Percentiles rank a stretch among this genome's conserved stretches.
These are phyloP conservation scores for Dolichallabes microphthalmus DNA, from an alignment of 2,113 vertebrate genomes.

Conservation along the genomic window DNA sequence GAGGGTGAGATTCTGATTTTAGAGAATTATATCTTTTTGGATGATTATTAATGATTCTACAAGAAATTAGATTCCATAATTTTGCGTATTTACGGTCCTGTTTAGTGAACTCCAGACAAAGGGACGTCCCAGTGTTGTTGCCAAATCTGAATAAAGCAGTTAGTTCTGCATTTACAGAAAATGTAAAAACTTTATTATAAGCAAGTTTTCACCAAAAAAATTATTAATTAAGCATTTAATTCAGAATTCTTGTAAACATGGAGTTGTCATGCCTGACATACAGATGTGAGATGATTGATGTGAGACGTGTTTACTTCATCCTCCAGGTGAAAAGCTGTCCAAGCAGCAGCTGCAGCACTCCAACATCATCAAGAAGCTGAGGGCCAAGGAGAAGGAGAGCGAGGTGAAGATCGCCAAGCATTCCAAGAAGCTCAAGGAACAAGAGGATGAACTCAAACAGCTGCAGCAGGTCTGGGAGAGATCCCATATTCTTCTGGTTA, in stretches of 20 bases:
- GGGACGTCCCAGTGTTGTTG: not conserved
- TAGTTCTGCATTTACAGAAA: no score
- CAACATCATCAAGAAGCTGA: conserved; percentile 96
- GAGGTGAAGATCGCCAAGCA: conserved; percentile 81
- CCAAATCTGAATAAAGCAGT: no score
- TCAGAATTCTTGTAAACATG: not conserved
- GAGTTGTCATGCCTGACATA: not conserved
- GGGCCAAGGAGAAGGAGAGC: conserved; percentile 90
- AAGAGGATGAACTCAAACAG: conserved; percentile 86
- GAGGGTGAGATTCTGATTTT: not conserved
- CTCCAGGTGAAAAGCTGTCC: conserved; percentile 92
- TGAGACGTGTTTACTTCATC: conserved; percentile 1
- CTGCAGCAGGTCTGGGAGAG: conserved; percentile 81
- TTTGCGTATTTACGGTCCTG: not conserved
- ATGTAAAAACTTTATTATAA: not conserved
- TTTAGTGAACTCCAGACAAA: not conserved
- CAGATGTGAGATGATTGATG: not conserved
- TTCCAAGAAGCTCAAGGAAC: conserved; percentile 84
- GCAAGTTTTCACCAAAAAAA: not conserved
- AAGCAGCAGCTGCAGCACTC: conserved; percentile 96
- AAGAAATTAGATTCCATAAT: not conserved
- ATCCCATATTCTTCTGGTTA: not conserved
- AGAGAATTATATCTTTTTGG: no score
- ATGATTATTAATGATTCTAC: not conserved
- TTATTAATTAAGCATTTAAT: not conserved